Evolutionary conservation across 2,888 invertebrate species (phyloP), one percentile per base, ranked within the genome.

Genomic region (Drosophila helvetica): DNA sequence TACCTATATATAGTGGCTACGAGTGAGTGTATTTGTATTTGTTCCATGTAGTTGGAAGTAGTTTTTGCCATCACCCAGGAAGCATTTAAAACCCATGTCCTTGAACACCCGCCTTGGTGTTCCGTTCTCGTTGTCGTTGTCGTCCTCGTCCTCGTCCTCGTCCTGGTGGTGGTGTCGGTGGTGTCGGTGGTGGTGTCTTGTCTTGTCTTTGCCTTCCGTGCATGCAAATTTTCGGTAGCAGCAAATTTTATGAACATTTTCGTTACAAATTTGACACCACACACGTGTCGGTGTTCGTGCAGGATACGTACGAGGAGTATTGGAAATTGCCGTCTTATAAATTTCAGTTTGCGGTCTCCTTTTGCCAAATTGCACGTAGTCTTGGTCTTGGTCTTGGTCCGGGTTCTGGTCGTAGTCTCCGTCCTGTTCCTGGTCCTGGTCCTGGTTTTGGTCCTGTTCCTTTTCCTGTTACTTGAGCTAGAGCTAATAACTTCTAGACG

Each of bases 171-270:
- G 8, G 19, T 46, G 22, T 42, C 47, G n/a, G n/a, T n/a, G n/a
- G n/a, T n/a, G n/a, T n/a, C n/a, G 33, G 12, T 38, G 15, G 15
- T 42, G 8, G 19, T 46, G 22, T 42, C 47, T 60, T 8, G 57
- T 57, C 50, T 53, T 63, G 25, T 48, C 27, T 54, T 47, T 52
- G 43, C 18, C 27, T 30, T 47, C 43, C 46, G 56, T 59, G 64
- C 79, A 86, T 86, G 83, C 79, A 86, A 83, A 86, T 65, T 83
- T 86, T 38, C 38, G 78, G 74, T 86, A 79, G 71, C 79, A 72
- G 77, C 84, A 79, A 83, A 84, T 83, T 83, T 83, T 84, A 86
- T 86, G 86, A 84, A 73, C 86, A 70, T 81, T 83, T 84, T 81
- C 78, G 76, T 66, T 75, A 77, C 38, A 84, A 83, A 83, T 81